Base-by-base conservation (phyloP, 2,797 vertebrate species). In the Gastrophryne carolinensis region DNA sequence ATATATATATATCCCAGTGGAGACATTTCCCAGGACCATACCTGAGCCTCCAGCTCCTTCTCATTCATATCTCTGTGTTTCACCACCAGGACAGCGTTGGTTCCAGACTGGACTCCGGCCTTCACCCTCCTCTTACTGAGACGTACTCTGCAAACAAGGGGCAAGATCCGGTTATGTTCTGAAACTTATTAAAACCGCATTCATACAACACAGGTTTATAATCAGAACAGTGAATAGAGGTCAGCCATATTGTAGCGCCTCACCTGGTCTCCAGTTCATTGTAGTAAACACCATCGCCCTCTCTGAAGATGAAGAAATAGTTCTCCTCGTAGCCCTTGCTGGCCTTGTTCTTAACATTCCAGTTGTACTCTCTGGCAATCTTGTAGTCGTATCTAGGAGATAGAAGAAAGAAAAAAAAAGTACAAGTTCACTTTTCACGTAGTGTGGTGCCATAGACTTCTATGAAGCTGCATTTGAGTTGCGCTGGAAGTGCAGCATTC, bases 291-390 rank as follows among this genome's bases (percentile, higher is more conserved):
- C 96, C 96, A 0, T 98, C 95, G 0, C 91, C 92, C 75, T 98
- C 96, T 47, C 96, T 91, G 83, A 98, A 97, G 86, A 98, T 98
- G 79, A 98, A 98, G 87, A 98, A 98, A 82, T 98, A 98, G 84
- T 98, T 98, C 85, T 98, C 96, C 75, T 98, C 96, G 0, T 98
- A 98, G 69, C 96, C 96, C 44, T 98, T 98, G 87, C 96, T 98
- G 75, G 96, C 95, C 81, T 98, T 98, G 90, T 98, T 98, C 87
- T 98, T 98, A 75, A 98, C 96, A 0, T 98, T 97, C 96, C 96
- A 98, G 90, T 98, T 98, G 84, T 98, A 98, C 80, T 98, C 96
- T 44, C 96, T 90, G 17, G 96, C 95, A 2, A 98, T 98, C 86
- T 98, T 98, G 79, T 98, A 98, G 72, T 98, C 96, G 0, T 98